Base-by-base conservation (phyloP, 1,140 invertebrate genomes). In the Drosophila nigromelanica region DNA sequence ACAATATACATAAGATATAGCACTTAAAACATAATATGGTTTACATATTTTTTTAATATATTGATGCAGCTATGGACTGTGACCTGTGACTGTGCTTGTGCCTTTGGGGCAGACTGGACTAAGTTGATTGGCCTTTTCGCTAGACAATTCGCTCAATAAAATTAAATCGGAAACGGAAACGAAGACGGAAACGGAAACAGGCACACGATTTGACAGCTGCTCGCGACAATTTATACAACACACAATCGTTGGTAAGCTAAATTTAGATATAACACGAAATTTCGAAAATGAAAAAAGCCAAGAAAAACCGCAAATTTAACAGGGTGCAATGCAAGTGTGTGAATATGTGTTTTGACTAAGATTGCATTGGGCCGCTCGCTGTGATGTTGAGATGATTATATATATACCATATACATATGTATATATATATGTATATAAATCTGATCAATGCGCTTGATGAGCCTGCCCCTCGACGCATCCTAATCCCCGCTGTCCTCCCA, bases 401-500 rank as follows among this genome's bases (percentile, higher is more conserved):
- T 4, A 24, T 24, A 37, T 42, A 52, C 59, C 14, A 45, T 30
- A 43, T 43, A 27, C 30, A 43, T 11, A 43, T 27, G 0, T 15
- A 30, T 6, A 58, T 58, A 43, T 40, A 27, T 45, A 43, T 30
- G 0, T 42, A 35, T 27, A 51, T 42, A 47, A 48, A 63, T 48
- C 21, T 48, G 50, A 40, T 70, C 59, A 37, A 69, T 64, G 42
- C 58, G 52, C 51, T 54, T 70, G n/a, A 61, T 70, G 40, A 64
- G 51, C 42, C 43, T 48, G 14, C 14, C 48, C 42, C 50, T 12
- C 35, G 48, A 24, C 40, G 48, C 45, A n/a, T 59, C 54, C 62
- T 94, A 96, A 93, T 96, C 96, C 14, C 95, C 95, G 43, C 95
- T 94, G 86, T 96, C 95, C 43, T 94, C 93, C 95, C 96, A 96